Percentiles rank a stretch among this genome's conserved stretches.
These are phyloP conservation scores for Sylvia atricapilla DNA, from an alignment of 2,113 vertebrate genomes.

Conservation along the genomic window DNA sequence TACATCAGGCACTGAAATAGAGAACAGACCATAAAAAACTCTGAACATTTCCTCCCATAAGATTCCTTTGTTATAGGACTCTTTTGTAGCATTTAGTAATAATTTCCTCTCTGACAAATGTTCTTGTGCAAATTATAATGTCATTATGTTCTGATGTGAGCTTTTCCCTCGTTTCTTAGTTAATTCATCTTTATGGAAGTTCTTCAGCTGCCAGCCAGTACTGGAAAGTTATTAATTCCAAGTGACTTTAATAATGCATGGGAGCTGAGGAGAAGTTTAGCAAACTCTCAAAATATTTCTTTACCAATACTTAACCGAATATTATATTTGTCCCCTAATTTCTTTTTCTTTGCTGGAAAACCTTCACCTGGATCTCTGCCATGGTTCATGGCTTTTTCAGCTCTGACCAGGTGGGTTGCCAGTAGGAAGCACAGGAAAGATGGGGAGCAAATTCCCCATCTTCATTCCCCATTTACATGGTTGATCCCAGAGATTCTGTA, in stretches of 20 bases:
- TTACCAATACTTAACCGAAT: background rate
- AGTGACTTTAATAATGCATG: slow-evolving; percentile 17
- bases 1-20: slow-evolving; percentile 60
- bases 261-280: slow-evolving; percentile 13
- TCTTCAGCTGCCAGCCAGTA: slow-evolving; percentile 26
- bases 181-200: slow-evolving; percentile 45
- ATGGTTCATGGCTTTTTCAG: background rate
- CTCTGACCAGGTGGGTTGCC: background rate
- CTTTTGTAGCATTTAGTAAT: slow-evolving; percentile 62
- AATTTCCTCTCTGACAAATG: slow-evolving; percentile 64
- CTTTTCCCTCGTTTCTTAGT: slow-evolving; percentile 33
- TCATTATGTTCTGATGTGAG: slow-evolving; percentile 42
- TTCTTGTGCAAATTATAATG: slow-evolving; percentile 60
- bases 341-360: slow-evolving; percentile 1
- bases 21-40: slow-evolving; percentile 64
- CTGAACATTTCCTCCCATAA: slow-evolving; percentile 65
- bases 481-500: background rate
- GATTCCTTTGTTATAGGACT: slow-evolving; percentile 58
- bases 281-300: slow-evolving; percentile 6
- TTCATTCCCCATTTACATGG: background rate
- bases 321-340: background rate
- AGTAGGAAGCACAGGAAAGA: background rate
- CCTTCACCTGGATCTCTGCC: background rate
- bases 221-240: slow-evolving; percentile 38
- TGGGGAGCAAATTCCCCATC: accelerated